Evolutionary conservation across 2,797 vertebrate genomes (phyloP).

Genomic region (Falco rusticolus): DNA sequence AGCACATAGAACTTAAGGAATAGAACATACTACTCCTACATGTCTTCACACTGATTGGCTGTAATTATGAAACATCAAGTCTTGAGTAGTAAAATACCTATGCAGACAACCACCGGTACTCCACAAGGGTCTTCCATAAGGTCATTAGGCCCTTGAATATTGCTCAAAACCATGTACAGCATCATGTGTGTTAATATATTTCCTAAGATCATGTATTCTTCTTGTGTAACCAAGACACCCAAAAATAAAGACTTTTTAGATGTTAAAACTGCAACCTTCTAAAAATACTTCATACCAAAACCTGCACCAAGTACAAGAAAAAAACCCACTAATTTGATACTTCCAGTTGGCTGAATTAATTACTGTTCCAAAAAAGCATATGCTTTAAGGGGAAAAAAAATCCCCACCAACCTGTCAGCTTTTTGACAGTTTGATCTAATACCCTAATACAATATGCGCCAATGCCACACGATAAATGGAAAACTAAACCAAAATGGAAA

Average conservation of each 20-base stretch:
- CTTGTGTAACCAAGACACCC: neutral
- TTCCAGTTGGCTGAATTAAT: constrained; percentile 62
- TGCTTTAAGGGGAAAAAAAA: neutral
- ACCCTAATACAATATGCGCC: constrained; percentile 42
- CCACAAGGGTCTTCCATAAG: neutral
- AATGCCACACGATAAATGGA: constrained; percentile 49
- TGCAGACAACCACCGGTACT: neutral
- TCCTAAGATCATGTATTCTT: neutral
- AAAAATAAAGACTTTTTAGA: neutral
- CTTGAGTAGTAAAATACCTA: neutral
- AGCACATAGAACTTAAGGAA: neutral
- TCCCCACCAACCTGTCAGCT: neutral
- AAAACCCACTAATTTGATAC: constrained; percentile 33
- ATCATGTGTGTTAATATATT: neutral
- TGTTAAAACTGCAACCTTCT: neutral
- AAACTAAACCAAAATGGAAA: constrained; percentile 61
- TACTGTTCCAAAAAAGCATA: constrained; percentile 44
- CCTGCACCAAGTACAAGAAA: neutral
- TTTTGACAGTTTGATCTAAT: constrained; percentile 69
- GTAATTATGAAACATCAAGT: neutral
- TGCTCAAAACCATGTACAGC: neutral
- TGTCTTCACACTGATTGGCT: neutral
- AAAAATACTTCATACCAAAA: neutral
- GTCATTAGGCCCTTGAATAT: neutral
- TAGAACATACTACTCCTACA: neutral